Evolutionary conservation across 1,140 invertebrate genomes (phyloP).

Genomic region (Coptotermes formosanus): DNA sequence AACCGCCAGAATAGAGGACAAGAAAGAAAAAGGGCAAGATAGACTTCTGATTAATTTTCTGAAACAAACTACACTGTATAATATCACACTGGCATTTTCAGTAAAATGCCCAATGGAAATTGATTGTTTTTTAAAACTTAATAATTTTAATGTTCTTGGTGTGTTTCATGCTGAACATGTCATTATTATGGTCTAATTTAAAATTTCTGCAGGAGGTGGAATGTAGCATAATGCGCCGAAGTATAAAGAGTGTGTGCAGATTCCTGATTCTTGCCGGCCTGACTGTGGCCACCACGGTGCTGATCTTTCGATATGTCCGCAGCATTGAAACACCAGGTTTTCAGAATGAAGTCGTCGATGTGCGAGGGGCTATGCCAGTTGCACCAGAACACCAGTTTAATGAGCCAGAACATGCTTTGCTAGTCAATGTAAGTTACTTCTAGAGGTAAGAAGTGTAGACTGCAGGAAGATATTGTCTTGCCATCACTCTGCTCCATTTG

Average conservation of each 20-base stretch:
- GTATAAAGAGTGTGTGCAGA: slow-evolving; percentile 21
- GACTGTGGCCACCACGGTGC: slow-evolving; percentile 11
- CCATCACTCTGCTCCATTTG: too few species aligned
- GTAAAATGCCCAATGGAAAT: neutral
- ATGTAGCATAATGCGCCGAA: slow-evolving; percentile 21
- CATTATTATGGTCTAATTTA: neutral
- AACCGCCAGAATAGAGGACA: too few species aligned
- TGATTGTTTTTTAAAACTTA: neutral
- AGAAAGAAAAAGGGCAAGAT: too few species aligned
- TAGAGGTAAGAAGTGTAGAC: neutral
- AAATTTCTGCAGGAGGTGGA: neutral
- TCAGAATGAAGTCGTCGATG: neutral
- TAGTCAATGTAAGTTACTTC: neutral
- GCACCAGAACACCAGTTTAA: neutral
- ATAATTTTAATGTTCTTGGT: too few species aligned
- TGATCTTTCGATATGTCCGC: slow-evolving; percentile 27
- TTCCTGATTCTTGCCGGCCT: slow-evolving; percentile 9
- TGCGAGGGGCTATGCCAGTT: neutral
- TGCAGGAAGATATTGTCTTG: too few species aligned
- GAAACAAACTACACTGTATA: neutral
- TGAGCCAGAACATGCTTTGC: neutral
- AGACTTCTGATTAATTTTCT: too few species aligned
- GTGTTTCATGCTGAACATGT: neutral
- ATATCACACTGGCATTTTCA: neutral
- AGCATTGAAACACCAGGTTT: neutral